phyloP scores from a whole-genome alignment of 1,140 invertebrate species.

The Bombus ignitus region DNA sequence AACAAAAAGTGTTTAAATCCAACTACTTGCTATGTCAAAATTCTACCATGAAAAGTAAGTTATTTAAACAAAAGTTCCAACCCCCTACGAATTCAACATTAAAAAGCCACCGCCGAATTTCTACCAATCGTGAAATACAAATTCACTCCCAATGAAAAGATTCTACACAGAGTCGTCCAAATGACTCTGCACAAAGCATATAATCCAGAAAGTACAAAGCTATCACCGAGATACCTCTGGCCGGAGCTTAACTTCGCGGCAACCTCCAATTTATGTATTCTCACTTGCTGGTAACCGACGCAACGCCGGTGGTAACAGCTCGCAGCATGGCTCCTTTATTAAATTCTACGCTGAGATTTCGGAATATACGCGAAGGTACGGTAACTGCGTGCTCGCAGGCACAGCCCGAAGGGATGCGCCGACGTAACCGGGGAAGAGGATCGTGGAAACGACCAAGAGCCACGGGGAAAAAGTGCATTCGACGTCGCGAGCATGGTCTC shows the following conservation, averaged over 20 bases:
- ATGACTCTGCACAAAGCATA: background rate
- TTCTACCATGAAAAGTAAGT: too few species aligned
- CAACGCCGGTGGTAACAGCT: background rate
- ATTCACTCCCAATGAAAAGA: too few species aligned
- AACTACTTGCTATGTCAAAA: too few species aligned
- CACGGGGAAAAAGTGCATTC: constrained; percentile 33
- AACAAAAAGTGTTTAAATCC: too few species aligned
- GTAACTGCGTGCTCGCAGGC: constrained; percentile 3
- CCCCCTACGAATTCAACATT: too few species aligned
- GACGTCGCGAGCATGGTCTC: constrained; percentile 11
- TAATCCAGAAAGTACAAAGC: background rate
- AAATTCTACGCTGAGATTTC: constrained; percentile 42
- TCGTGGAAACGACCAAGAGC: constrained; percentile 12
- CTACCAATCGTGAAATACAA: too few species aligned
- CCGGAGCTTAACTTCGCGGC: background rate
- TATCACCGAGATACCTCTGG: background rate
- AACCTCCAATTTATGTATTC: constrained; percentile 33
- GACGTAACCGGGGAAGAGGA: background rate
- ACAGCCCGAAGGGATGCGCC: background rate
- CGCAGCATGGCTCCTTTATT: constrained; percentile 28
- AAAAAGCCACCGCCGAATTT: too few species aligned
- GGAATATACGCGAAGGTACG: constrained; percentile 12
- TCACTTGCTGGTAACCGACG: background rate
- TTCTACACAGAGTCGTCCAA: too few species aligned
- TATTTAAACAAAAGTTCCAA: too few species aligned